Base-by-base conservation (phyloP, 1,140 invertebrate species). In the Drosophila micromelanica region DNA sequence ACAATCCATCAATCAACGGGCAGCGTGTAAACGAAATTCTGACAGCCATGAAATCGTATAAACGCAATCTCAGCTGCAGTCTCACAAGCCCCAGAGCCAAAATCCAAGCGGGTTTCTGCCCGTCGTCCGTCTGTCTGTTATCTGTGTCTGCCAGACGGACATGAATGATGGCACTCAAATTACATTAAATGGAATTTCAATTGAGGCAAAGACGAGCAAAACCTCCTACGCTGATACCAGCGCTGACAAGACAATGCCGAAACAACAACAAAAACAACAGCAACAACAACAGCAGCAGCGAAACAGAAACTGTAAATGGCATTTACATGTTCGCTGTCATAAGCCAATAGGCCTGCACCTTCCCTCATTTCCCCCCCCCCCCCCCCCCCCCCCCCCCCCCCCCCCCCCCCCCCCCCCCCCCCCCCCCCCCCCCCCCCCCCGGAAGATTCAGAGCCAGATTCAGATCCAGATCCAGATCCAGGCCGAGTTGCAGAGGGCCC, bases 101-200 rank as follows among this genome's bases (percentile, higher is more conserved):
- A 77, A 77, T 40, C 43, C 15, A 37, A 35, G 27, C 32, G 37
- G 38, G 48, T 23, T 64, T 64, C 48, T 20, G 38, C 17, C 42
- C 13, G 11, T 38, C n/a, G 38, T 13, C 42, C 13, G 11, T 38
- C n/a, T 11, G 12, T 60, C 48, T 20, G 2, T 60, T 78, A 80
- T 76, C 77, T 56, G 67, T 15, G 40, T 13, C 23, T 1, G 48
- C 5, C 6, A 17, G 49, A 20, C 8, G 5, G 43, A 52, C 70
- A 87, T 86, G 81, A 86, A 87, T 86, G 81, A 86, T 86, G 81
- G 82, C 81, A 81, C 82, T 86, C 81, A 82, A 86, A 86, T 86
- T 86, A 87, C 78, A 86, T 89, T 87, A 86, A 87, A 86, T 82
- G 81, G 81, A 85, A 85, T 85, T 85, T 71, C 81, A 86, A 85